These are phyloP conservation scores for Bombus impatiens DNA, from an alignment of 1,140 invertebrate species.

Conservation along the genomic window DNA sequence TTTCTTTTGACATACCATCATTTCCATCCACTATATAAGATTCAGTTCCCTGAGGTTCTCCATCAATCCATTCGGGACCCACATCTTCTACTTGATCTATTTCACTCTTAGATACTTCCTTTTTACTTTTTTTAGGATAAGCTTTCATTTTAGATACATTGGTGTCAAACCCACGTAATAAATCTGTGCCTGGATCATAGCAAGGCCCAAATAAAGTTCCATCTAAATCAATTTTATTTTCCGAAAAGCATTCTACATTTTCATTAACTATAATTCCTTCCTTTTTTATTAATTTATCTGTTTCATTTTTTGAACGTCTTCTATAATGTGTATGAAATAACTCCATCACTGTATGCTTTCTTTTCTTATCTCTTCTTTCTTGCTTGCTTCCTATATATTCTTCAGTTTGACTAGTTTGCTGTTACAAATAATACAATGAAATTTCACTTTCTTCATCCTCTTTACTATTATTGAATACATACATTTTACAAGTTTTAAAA, in stretches of 20 bases:
- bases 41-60: slow-evolving; percentile 78
- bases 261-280: slow-evolving; percentile 48
- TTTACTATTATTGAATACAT: not conserved
- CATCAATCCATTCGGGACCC: slow-evolving; percentile 78
- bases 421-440: slow-evolving; percentile 38
- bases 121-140: slow-evolving; percentile 70
- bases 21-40: slow-evolving; percentile 78
- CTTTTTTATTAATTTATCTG: slow-evolving; percentile 78
- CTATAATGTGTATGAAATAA: slow-evolving; percentile 83
- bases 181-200: slow-evolving; percentile 71
- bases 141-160: slow-evolving; percentile 62
- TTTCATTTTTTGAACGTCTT: slow-evolving; percentile 72
- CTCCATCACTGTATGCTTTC: slow-evolving; percentile 87
- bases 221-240: slow-evolving; percentile 65
- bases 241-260: slow-evolving; percentile 41
- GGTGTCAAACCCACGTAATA: slow-evolving; percentile 66
- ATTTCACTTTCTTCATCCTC: not conserved
- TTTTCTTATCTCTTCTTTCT: slow-evolving; percentile 87
- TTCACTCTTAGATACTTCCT: slow-evolving; percentile 66
- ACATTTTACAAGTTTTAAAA: not conserved
- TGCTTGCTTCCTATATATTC: slow-evolving; percentile 84
- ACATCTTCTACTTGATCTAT: slow-evolving; percentile 72
- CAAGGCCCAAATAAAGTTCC: slow-evolving; percentile 57
- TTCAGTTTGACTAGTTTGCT: slow-evolving; percentile 70
- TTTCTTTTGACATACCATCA: slow-evolving; percentile 68